Base-by-base conservation (phyloP, 1,140 invertebrate genomes). In the Zaprionus ghesquierei region DNA sequence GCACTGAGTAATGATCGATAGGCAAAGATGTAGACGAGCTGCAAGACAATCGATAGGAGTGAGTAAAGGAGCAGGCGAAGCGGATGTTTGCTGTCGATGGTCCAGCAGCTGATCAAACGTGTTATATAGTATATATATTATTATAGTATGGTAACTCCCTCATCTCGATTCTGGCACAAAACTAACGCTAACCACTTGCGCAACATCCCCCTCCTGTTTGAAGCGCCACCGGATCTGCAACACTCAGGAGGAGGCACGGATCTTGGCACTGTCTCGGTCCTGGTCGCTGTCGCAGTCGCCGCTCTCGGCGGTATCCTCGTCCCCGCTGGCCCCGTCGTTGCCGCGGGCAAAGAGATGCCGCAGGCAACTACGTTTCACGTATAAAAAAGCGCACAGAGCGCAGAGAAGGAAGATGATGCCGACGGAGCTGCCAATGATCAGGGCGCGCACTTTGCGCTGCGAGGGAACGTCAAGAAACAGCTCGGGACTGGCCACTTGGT, bases 371-470 rank as follows among this genome's bases (percentile, higher is more conserved):
- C 90, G 87, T 66, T 92, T 92, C 71, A 92, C 93, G 15, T 94
- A 93, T 92, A 94, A 94, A 93, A 94, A 95, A 65, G 95, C 92
- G 5, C 92, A 93, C 41, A 93, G 92, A 8, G 94, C 92, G 20
- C 93, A 93, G 0, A 94, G 74, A 20, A 93, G 92, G 8, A 94
- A 94, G n/a, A 95, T 68, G 20, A 95, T 93, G 13, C 93, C 93
- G n/a, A 95, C 93, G 3, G 93, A 92, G 33, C 94, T 93, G 15
- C 94, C 94, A 79, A 95, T 94, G 1, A 95, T 94, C 50, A 95
- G 92, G 3, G 95, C 94, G 12, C 93, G 91, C 49, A 95, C 93
- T 64, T 93, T 93, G 27, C 94, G 93, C 75, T 95, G 95, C 1
- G 94, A 94, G 2, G 95, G 94, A 10, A 95, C 93, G 50, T 94